Base-by-base conservation (phyloP, 2,888 invertebrate genomes). In the Drosophila maculinotata region DNA sequence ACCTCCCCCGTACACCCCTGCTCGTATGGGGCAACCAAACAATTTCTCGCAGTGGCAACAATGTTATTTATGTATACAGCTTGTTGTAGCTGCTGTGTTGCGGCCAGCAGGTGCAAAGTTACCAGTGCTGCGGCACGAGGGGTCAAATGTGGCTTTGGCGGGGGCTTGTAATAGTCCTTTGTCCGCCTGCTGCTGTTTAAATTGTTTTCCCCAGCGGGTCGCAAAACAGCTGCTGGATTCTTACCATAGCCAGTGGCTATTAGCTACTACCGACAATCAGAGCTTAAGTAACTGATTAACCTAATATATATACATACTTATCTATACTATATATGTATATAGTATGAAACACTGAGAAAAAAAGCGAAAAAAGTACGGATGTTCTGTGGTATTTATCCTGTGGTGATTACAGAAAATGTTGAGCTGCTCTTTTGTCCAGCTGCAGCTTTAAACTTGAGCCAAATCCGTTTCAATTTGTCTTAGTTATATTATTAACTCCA, bases 41-140 rank as follows among this genome's bases (percentile, higher is more conserved):
- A 42, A 63, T 65, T 63, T 54, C 72, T 60, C 47, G 35, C 49
- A 62, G 64, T 62, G 59, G 70, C 76, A 79, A 83, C 74, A 86
- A 69, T 79, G 77, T 86, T 76, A 81, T 81, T 81, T 86, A 86
- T 81, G 83, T 69, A 69, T 66, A 64, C 31, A 59, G 49, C 31
- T 38, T 51, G 53, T 48, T 80, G 56, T 30, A 68, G 53, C 31
- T 68, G 35, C 36, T 76, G 23, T 45, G 64, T 62, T 64, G 72
- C 25, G 66, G 60, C 66, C 73, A 85, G 76, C 80, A 86, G 87
- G 80, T 81, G 80, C 51, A 70, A 80, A 76, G 62, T 65, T 76
- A 14, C 25, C 39, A 14, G 20, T 5, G 35, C 9, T 28, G 33
- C 14, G 39, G 28, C n/a, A 44, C n/a, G 26, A 10, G 20, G 42